A percentile compares a stretch with the other conserved stretches of the same genome.
These are phyloP conservation scores for Autographa gamma DNA, from an alignment of 2,888 invertebrate genomes.

Conservation along the genomic window DNA sequence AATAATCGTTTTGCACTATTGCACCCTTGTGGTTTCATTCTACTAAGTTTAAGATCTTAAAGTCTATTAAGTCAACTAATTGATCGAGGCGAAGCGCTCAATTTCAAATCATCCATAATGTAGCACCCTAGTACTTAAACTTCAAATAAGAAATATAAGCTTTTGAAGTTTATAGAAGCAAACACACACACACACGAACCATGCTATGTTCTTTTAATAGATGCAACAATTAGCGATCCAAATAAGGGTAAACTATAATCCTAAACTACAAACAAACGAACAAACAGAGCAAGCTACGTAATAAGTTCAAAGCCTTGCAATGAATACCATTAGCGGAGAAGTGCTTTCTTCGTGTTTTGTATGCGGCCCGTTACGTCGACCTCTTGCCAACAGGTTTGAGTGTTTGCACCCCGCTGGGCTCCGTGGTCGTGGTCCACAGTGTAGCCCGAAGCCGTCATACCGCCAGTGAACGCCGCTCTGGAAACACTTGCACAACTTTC, in stretches of 20 bases:
- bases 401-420: slow-evolving; percentile 63
- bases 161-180: no score
- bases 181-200: no score
- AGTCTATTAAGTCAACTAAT: no score
- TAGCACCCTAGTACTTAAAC: no score
- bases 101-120: no score
- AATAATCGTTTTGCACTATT: neutral
- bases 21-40: no score
- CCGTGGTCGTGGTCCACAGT: slow-evolving; percentile 11
- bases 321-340: slow-evolving; percentile 39
- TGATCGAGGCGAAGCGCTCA: no score
- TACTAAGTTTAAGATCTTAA: no score
- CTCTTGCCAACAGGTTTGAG: slow-evolving; percentile 78
- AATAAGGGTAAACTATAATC: no score
- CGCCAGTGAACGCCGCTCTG: slow-evolving; percentile 65
- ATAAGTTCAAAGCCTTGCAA: slow-evolving; percentile 43
- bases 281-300: slow-evolving; percentile 5
- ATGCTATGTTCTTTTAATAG: no score
- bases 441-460: slow-evolving; percentile 65
- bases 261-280: slow-evolving; percentile 13
- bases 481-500: slow-evolving; percentile 75
- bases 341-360: slow-evolving; percentile 74
- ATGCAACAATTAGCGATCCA: no score
- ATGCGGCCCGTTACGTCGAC: slow-evolving; percentile 84
- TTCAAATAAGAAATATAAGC: no score